Conservation (phyloP, 2,797 vertebrate species). For the Arnoldichthys spilopterus region DNA sequence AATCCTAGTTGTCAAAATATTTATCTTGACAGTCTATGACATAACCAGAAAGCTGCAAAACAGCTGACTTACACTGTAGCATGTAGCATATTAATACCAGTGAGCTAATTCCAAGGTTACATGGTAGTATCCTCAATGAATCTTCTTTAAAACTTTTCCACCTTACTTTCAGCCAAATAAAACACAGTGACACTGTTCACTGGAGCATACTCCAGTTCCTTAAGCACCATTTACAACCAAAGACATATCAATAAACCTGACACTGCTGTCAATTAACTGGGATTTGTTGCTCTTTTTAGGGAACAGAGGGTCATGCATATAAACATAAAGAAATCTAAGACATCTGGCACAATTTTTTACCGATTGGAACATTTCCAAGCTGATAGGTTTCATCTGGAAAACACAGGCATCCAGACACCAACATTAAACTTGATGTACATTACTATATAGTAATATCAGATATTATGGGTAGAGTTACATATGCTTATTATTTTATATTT, state of each 20-base stretch:
- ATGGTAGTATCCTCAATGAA: constrained; percentile 15
- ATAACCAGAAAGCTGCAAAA: background rate
- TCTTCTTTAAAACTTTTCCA: constrained; percentile 23
- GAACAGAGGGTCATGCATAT: constrained; percentile 44
- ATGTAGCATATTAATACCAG: constrained; percentile 4
- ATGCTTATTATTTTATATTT: no score
- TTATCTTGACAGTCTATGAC: background rate
- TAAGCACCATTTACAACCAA: constrained; percentile 34
- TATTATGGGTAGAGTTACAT: no score
- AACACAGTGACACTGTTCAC: constrained; percentile 43
- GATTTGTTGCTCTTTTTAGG: constrained; percentile 48
- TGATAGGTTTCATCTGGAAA: background rate
- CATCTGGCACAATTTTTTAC: constrained; percentile 45
- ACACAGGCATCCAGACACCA: background rate
- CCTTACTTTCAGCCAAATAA: constrained; percentile 23
- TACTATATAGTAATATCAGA: constrained; percentile 8
- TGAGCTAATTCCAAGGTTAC: constrained; percentile 25
- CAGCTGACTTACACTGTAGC: background rate
- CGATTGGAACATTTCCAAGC: constrained; percentile 36
- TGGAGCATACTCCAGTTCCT: background rate
- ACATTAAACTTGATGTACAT: background rate
- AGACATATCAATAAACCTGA: constrained; percentile 28
- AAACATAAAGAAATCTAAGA: constrained; percentile 47
- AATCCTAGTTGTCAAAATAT: no score
- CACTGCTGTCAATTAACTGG: constrained; percentile 44